These are phyloP conservation scores for Myrmecobius fasciatus DNA, from an alignment of 2,113 vertebrate species.

Conservation along the genomic window DNA sequence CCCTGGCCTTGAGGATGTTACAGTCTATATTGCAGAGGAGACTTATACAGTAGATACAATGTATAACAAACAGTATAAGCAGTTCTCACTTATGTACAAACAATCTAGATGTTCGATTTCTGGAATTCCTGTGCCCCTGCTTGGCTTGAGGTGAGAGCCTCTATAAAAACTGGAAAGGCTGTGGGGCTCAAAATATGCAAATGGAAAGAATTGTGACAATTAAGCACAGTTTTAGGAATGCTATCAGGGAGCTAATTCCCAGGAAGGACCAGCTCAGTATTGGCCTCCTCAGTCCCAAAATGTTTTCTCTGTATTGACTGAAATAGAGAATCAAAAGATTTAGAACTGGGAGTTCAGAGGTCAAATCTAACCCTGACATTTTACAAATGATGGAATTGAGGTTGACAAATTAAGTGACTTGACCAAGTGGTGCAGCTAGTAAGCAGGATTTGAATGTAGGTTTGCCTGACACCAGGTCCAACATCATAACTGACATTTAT, in stretches of 20 bases:
- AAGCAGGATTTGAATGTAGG: neutral
- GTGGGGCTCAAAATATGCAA: neutral
- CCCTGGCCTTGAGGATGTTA: neutral
- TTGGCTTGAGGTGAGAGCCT: neutral
- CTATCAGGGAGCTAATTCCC: neutral
- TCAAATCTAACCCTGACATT: neutral
- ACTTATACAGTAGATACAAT: neutral
- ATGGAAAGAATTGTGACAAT: neutral
- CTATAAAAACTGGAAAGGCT: neutral
- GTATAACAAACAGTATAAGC: neutral
- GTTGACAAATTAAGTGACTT: neutral
- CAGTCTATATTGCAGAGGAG: neutral
- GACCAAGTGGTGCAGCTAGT: neutral
- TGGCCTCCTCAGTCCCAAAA: neutral
- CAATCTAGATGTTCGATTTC: neutral
- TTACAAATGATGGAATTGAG: neutral
- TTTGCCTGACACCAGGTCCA: neutral
- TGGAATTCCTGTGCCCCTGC: neutral
- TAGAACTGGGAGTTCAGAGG: neutral
- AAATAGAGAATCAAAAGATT: neutral
- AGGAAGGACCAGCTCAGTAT: neutral
- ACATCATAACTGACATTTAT: neutral
- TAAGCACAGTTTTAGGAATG: neutral
- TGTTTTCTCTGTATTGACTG: neutral
- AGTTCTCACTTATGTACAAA: neutral